Base-by-base conservation (phyloP, 2,797 vertebrate genomes). In the Hippopotamyrus pictus region DNA sequence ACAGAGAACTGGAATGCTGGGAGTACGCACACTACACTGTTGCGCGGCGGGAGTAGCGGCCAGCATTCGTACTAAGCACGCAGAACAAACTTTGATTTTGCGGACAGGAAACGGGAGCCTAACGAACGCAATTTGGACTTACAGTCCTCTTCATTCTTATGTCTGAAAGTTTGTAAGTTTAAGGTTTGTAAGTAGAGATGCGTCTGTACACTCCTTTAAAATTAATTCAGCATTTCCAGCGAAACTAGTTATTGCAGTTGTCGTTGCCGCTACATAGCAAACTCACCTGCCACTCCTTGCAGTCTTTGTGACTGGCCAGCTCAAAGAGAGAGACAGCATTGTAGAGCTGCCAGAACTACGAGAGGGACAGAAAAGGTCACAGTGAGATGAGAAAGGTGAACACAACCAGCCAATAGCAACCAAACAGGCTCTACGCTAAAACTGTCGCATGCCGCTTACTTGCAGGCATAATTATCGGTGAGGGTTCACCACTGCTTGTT, bases 271-370 rank as follows among this genome's bases (percentile, higher is more conserved):
- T 5, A 33, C 11, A 2, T 14, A 33, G 29, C n/a, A 2, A 46
- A 5, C 94, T 17, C 94, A 99, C 99, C 97, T 99, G 99, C 99
- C 99, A 99, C 93, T 99, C 98, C 93, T 97, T 98, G 94, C 98
- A 99, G 90, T 97, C 97, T 57, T 98, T 94, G 0, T 95, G 98
- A 91, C 96, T 94, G 0, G 97, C 97, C 94, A 99, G 93, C 88
- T 96, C 96, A 59, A 99, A 99, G 90, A 99, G 95, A 0, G 97
- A 98, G 94, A 98, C 65, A 0, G 98, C 97, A 57, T 99, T 99
- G 93, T 99, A 98, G 3, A 99, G 96, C 96, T 99, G 98, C 99
- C 99, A 99, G 93, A 99, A 99, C 99, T 99, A 92, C 82, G 19
- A 54, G 46, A 9, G 14, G 25, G 29, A 59, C 50, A 88, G 37